These are phyloP conservation scores for Coboldia fuscipes DNA, from an alignment of 1,140 invertebrate species.

Conservation along the genomic window DNA sequence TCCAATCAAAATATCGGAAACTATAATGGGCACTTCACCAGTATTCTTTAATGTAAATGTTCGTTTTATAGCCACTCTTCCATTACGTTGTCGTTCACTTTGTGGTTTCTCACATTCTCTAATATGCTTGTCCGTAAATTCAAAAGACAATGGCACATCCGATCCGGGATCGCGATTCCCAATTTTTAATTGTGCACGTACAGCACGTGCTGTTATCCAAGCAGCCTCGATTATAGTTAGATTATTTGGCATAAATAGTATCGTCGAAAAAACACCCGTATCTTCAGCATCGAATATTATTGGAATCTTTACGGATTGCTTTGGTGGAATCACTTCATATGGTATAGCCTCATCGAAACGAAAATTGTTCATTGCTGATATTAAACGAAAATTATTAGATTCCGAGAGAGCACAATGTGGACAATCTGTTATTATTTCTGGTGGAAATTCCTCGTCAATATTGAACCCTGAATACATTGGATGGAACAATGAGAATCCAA, in stretches of 20 bases:
- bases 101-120: slow-evolving; percentile 55
- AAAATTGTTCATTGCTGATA: slow-evolving; percentile 5
- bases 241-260: slow-evolving; percentile 54
- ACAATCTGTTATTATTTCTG: slow-evolving; percentile 15
- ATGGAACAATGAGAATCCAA: slow-evolving; percentile 3
- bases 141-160: slow-evolving; percentile 50
- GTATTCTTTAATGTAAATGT: slow-evolving; percentile 76
- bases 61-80: slow-evolving; percentile 45
- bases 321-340: slow-evolving; percentile 8
- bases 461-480: not conserved
- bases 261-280: slow-evolving; percentile 18
- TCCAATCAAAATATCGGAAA: slow-evolving; percentile 57
- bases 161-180: slow-evolving; percentile 72
- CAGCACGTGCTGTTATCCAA: slow-evolving; percentile 59
- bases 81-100: slow-evolving; percentile 29
- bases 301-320: slow-evolving; percentile 15
- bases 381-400: slow-evolving; percentile 11
- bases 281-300: slow-evolving; percentile 19
- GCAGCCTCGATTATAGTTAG: slow-evolving; percentile 77
- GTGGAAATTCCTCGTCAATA: slow-evolving; percentile 5
- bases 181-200: slow-evolving; percentile 68
- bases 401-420: slow-evolving; percentile 14
- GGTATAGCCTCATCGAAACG: not conserved
- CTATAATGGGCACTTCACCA: slow-evolving; percentile 57
- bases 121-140: slow-evolving; percentile 63